Evolutionary conservation across 2,888 invertebrate genomes (phyloP), one percentile per base, ranked within the genome.

Genomic region (Gerosis bhagava): DNA sequence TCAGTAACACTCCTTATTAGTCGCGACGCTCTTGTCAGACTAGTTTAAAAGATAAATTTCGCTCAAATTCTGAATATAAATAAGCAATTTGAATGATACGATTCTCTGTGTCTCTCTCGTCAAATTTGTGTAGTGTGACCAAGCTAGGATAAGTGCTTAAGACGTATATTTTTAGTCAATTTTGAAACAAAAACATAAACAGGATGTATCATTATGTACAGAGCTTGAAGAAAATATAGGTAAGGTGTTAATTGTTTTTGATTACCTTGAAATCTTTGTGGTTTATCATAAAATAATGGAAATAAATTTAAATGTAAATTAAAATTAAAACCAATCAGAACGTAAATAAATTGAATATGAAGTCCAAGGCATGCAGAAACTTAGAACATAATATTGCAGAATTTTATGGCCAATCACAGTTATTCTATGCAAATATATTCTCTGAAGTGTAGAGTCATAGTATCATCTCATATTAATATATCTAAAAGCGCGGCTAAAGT

Each of bases 381-480:
- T 65, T 58, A 60, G 61, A 65, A 67, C 59, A 17, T 53, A 59
- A 67, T 70, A 69, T 68, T 67, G 68, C 73, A 70, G 75, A 67
- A 65, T 75, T 76, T 76, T 67, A 77, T 67, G 51, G 40, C 42
- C 47, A 48, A 43, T 70, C 60, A 73, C 74, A 77, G 76, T 76
- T 70, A 67, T 77, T 76, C 74, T 73, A 77, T 77, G 73, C 73
- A 77, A 77, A 75, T 72, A 67, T 66, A 66, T 64, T 43, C 26
- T 21, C 66, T 70, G 68, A 71, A 72, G 70, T 67, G 68, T 64
- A 67, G 66, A 66, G 67, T 62, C 62, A 60, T 66, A 67, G 69
- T 73, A 68, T 79, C 70, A 67, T 67, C 28, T 34, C 35, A 25
- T 26, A 50, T 55, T 70, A n/a, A n/a, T n/a, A n/a, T n/a, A n/a